Conservation (phyloP, 2,888 invertebrate species). For the Cenopis cana region DNA sequence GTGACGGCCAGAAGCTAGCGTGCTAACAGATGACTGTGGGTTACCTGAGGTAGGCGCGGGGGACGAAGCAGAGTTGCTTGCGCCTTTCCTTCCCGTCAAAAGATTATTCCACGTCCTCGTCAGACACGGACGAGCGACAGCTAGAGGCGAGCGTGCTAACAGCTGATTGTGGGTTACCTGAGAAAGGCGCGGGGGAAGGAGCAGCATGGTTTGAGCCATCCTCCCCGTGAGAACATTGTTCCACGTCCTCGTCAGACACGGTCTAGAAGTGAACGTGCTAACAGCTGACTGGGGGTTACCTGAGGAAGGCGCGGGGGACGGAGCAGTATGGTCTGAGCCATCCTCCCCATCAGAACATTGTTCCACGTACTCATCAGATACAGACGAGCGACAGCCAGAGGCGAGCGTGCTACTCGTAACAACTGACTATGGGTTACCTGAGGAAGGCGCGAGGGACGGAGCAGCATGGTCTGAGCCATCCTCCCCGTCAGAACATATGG, state of each 20-base stretch:
- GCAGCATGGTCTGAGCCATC: constrained; percentile 76
- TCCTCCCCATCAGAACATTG: constrained; percentile 89
- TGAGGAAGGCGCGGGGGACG: constrained; percentile 80
- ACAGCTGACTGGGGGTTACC: constrained; percentile 56
- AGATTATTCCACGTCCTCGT: constrained; percentile 86
- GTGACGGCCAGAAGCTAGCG: constrained; percentile 77
- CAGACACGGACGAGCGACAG: constrained; percentile 80
- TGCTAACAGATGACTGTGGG: no score
- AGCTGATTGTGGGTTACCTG: constrained; percentile 69
- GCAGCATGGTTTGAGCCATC: constrained; percentile 81
- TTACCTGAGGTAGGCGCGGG: constrained; percentile 80
- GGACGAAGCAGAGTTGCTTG: constrained; percentile 75
- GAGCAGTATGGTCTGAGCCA: constrained; percentile 80
- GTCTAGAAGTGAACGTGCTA: no score
- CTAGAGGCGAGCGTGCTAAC: constrained; percentile 71
- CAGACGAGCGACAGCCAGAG: constrained; percentile 80
- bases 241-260: constrained; percentile 88
- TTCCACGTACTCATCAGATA: constrained; percentile 87
- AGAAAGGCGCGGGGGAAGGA: constrained; percentile 78
- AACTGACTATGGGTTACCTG: no score
- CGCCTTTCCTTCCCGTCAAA: no score
- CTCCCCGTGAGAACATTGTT: constrained; percentile 89
- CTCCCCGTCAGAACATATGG: no score
- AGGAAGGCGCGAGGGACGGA: constrained; percentile 78
- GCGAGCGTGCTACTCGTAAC: constrained; percentile 77